These are phyloP conservation scores for Drosophila lacicola DNA, from an alignment of 2,888 invertebrate genomes.

Conservation along the genomic window DNA sequence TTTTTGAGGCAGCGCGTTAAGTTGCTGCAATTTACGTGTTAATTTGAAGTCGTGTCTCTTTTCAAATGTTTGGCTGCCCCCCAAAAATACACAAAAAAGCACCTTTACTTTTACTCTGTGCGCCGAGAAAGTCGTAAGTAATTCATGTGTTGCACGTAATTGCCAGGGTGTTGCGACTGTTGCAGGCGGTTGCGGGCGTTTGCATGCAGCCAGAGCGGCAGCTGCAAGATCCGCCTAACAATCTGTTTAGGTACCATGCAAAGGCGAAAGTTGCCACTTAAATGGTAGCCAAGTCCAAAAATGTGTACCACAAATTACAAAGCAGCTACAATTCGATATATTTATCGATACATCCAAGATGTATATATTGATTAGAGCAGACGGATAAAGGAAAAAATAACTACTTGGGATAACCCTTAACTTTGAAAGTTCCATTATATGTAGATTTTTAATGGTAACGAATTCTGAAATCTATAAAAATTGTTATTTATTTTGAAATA, in stretches of 20 bases:
- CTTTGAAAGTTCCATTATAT: no score
- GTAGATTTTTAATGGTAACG: no score
- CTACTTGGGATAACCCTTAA: no score
- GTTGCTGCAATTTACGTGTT: conserved; percentile 76
- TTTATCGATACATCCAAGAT: conserved; percentile 5
- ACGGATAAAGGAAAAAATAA: no score
- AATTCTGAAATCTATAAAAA: no score
- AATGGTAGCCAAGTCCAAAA: conserved; percentile 20
- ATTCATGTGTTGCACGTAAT: conserved; percentile 64
- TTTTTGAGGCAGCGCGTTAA: conserved; percentile 64
- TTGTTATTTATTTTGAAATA: no score
- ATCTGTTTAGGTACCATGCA: conserved; percentile 23
- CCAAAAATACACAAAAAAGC: conserved; percentile 7
- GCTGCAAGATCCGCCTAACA: conserved; percentile 38
- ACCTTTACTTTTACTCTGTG: conserved; percentile 54
- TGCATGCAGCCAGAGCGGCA: conserved; percentile 35
- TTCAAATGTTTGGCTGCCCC: conserved; percentile 57
- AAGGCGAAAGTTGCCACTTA: conserved; percentile 53
- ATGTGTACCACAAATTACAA: conserved; percentile 4
- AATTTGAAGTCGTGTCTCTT: conserved; percentile 74
- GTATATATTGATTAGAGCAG: not conserved
- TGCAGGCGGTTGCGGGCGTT: conserved; percentile 19
- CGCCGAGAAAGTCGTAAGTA: conserved; percentile 70
- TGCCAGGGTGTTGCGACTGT: conserved; percentile 42
- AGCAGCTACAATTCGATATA: conserved; percentile 17